phyloP scores from a whole-genome alignment of 2,888 invertebrate genomes.

The Chaitophorus viminalis region DNA sequence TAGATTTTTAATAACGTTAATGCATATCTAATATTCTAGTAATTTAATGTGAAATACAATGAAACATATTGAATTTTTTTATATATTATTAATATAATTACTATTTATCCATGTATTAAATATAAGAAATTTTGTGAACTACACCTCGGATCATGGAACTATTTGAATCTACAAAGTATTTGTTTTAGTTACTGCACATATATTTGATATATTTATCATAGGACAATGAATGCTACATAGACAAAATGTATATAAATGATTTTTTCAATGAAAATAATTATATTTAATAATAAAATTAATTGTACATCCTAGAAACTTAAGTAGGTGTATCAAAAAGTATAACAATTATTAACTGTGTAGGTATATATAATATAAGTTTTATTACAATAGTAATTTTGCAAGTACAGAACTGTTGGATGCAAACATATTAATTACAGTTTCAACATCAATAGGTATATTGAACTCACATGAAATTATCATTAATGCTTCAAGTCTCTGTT shows the following conservation, averaged over 20 bases:
- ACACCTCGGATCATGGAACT: too few relatives aligned
- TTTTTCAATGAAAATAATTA: slow-evolving; percentile 5
- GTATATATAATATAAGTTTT: neutral
- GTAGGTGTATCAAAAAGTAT: too few relatives aligned
- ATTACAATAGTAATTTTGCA: slow-evolving; percentile 9
- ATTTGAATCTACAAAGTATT: too few relatives aligned
- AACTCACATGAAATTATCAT: slow-evolving; percentile 16
- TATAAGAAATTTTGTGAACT: too few relatives aligned
- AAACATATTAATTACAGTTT: slow-evolving; percentile 14
- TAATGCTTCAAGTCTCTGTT: slow-evolving; percentile 18
- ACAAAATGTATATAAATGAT: slow-evolving; percentile 5
- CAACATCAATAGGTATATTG: neutral
- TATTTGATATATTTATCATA: neutral
- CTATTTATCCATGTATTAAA: too few relatives aligned
- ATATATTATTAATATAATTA: too few relatives aligned
- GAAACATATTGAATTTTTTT: too few relatives aligned
- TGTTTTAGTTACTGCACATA: neutral
- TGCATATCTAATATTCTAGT: too few relatives aligned
- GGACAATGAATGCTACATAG: neutral
- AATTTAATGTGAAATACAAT: too few relatives aligned
- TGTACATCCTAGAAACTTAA: neutral
- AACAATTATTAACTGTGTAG: too few relatives aligned
- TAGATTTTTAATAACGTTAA: too few relatives aligned
- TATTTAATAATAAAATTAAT: neutral
- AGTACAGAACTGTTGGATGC: slow-evolving; percentile 9